Evolutionary conservation across 2,888 invertebrate species (phyloP), one percentile per base, ranked within the genome.

Genomic region (Standfussiana lucernea): DNA sequence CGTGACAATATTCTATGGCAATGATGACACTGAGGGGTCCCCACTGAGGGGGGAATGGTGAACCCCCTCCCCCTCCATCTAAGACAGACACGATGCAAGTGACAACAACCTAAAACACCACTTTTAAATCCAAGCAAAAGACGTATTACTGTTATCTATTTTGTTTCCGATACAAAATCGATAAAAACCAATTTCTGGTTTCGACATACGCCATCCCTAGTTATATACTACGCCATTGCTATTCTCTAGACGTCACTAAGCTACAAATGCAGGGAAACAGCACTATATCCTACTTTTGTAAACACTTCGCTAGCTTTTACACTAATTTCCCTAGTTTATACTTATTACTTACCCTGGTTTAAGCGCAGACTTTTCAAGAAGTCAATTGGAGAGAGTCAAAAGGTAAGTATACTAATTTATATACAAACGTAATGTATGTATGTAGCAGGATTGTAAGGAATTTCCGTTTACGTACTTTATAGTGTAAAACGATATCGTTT

Each of bases 181-280:
- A 45, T 32, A 53, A 50, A 56, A 42, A 37, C 4, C 1, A 15
- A 28, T 50, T 24, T 18, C 65, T 61, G 53, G 59, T 84, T 84
- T 80, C 59, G 35, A 70, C n/a, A 37, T 35, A 1, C 21, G 40
- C n/a, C 72, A 76, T 80, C 77, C 62, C 77, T 77, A 84, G 24
- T 28, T 11, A 5, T 21, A 3, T 62, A 79, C 69, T 75, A 65
- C 70, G 40, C 66, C 42, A 79, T 67, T 42, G 61, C 65, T 53
- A 72, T 76, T 83, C 61, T 76, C 69, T 28, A 84, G 65, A 84
- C 76, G 24, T 70, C 69, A 70, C 76, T 80, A 83, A 84, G 77
- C 85, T 84, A 72, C 61, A 47, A 59, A 61, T 62, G 77, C 77
- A 77, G 13, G 70, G 21, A 75, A 73, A 75, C 72, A 56, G 40